Conservation (phyloP, 2,113 vertebrate species). For the Silurus glanis region DNA sequence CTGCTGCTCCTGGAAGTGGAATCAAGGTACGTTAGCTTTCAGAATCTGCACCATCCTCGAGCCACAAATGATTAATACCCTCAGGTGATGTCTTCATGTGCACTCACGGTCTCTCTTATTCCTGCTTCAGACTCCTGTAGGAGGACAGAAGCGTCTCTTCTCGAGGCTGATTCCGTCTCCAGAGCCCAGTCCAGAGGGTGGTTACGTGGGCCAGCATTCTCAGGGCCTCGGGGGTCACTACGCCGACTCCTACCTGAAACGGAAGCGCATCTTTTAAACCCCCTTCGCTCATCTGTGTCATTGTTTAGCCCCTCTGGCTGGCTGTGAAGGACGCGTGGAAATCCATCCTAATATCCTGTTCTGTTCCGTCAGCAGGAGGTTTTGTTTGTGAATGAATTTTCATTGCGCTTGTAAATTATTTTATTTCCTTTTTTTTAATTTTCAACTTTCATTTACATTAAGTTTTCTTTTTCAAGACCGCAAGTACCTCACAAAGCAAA, state of each 20-base stretch:
- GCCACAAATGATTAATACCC: neutral
- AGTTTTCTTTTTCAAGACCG: slow-evolving; percentile 38
- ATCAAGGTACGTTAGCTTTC: slow-evolving; percentile 72
- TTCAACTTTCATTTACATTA: slow-evolving; percentile 29
- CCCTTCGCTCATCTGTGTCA: slow-evolving; percentile 6
- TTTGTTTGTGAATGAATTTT: slow-evolving; percentile 65
- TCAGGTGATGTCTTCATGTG: neutral
- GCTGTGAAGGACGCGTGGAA: neutral
- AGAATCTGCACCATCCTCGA: neutral
- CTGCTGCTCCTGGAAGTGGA: slow-evolving; percentile 72
- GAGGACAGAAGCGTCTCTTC: slow-evolving; percentile 86
- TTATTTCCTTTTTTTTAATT: slow-evolving; percentile 49
- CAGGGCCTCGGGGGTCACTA: slow-evolving; percentile 92
- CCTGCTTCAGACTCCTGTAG: slow-evolving; percentile 78
- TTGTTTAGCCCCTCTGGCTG: neutral
- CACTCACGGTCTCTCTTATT: neutral
- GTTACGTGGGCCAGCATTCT: slow-evolving; percentile 91
- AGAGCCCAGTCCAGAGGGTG: slow-evolving; percentile 87
- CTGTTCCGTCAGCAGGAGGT: slow-evolving; percentile 48
- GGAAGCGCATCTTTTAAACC: slow-evolving; percentile 86
- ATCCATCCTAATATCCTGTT: slow-evolving; percentile 46
- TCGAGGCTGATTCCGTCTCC: slow-evolving; percentile 89
- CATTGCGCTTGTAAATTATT: slow-evolving; percentile 66
- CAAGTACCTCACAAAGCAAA: slow-evolving; percentile 26
- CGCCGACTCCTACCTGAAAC: slow-evolving; percentile 90